Conservation (phyloP, 2,888 invertebrate genomes). For the Rhamnusium bicolor region DNA sequence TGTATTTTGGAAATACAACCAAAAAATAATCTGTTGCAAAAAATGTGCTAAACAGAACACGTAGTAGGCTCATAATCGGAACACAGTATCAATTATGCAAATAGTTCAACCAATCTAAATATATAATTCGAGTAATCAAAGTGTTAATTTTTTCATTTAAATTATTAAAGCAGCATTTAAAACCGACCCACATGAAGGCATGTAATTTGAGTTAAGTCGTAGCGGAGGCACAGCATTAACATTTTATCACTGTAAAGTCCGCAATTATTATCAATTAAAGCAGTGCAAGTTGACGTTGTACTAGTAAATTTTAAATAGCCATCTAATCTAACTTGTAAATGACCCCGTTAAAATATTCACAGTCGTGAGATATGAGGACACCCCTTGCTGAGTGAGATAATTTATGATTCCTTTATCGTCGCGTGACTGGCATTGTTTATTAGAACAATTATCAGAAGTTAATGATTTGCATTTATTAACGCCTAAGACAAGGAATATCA, state of each 20-base stretch:
- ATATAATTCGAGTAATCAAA: slow-evolving; percentile 40
- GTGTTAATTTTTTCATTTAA: slow-evolving; percentile 44
- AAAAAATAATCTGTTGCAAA: not conserved
- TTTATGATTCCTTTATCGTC: slow-evolving; percentile 61
- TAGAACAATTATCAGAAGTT: slow-evolving; percentile 62
- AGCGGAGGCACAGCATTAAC: slow-evolving; percentile 38
- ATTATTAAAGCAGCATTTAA: slow-evolving; percentile 40
- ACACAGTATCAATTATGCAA: slow-evolving; percentile 27
- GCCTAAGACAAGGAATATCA: slow-evolving; percentile 33
- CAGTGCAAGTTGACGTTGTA: slow-evolving; percentile 47
- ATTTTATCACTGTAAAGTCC: slow-evolving; percentile 48
- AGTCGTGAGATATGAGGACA: slow-evolving; percentile 50
- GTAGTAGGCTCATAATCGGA: slow-evolving; percentile 1
- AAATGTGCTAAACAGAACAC: not conserved
- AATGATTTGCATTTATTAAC: slow-evolving; percentile 62
- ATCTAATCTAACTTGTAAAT: slow-evolving; percentile 65
- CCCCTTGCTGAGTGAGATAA: slow-evolving; percentile 62
- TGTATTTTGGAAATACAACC: too few species aligned
- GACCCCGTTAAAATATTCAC: slow-evolving; percentile 41
- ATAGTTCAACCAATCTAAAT: slow-evolving; percentile 31
- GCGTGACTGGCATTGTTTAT: slow-evolving; percentile 65
- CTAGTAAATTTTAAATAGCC: slow-evolving; percentile 60
- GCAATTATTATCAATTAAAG: slow-evolving; percentile 64
- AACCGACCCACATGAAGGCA: slow-evolving; percentile 43
- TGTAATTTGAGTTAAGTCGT: slow-evolving; percentile 16